These are phyloP conservation scores for Trichonephila clavipes DNA, from an alignment of 1,140 invertebrate species.

Conservation along the genomic window DNA sequence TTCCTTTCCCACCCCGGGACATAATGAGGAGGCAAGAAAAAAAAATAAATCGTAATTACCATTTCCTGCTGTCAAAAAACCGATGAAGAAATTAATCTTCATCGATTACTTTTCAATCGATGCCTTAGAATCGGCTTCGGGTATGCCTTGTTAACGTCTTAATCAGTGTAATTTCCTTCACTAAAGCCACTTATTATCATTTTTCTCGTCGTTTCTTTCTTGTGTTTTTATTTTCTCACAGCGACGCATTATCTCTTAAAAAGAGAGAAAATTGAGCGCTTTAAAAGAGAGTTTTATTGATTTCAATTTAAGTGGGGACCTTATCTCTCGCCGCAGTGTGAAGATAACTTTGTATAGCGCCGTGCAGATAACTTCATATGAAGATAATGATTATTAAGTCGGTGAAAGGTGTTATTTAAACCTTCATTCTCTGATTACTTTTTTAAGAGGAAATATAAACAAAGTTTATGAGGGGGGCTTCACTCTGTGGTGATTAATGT, in stretches of 20 bases:
- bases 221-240: neutral
- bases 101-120: slow-evolving; percentile 66
- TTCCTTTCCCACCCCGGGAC: neutral
- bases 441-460: slow-evolving; percentile 28
- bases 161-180: slow-evolving; percentile 61
- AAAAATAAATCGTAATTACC: slow-evolving; percentile 62
- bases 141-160: slow-evolving; percentile 49
- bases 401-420: slow-evolving; percentile 56
- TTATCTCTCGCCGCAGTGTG: neutral
- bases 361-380: neutral
- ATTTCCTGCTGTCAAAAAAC: slow-evolving; percentile 74
- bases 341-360: neutral
- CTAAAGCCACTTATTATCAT: slow-evolving; percentile 59
- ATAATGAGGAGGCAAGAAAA: neutral
- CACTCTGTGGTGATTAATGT: neutral
- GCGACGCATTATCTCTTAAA: slow-evolving; percentile 34
- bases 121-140: slow-evolving; percentile 31
- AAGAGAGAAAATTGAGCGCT: slow-evolving; percentile 43
- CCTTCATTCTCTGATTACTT: slow-evolving; percentile 36
- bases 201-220: neutral
- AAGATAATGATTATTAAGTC: slow-evolving; percentile 60
- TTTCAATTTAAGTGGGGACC: slow-evolving; percentile 36
- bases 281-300: slow-evolving; percentile 52
- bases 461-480: slow-evolving; percentile 2
- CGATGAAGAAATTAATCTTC: slow-evolving; percentile 75